Evolutionary conservation across 2,113 vertebrate genomes (phyloP).

Genomic region (Serranochromis macrocephalus): DNA sequence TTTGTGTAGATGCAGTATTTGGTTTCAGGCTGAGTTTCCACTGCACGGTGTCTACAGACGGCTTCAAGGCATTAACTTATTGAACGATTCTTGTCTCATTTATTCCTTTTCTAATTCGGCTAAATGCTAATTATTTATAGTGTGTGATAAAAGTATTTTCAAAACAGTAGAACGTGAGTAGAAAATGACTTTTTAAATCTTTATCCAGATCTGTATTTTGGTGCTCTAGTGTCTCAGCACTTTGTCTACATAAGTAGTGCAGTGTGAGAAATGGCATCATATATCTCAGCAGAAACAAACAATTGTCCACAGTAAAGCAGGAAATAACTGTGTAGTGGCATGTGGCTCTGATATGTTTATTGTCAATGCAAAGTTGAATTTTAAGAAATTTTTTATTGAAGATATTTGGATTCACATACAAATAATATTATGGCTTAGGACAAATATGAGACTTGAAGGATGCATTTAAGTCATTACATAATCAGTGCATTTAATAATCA

Average conservation of each 20-base stretch:
- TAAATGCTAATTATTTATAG: neutral
- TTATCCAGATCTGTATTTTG: neutral
- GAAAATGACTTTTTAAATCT: accelerated
- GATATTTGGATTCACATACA: neutral
- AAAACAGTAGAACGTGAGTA: neutral
- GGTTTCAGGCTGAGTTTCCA: constrained; percentile 11
- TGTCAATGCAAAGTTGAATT: neutral
- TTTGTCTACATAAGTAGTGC: neutral
- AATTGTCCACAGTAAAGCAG: neutral
- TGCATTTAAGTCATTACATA: neutral
- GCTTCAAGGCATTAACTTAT: neutral
- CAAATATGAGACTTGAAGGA: neutral
- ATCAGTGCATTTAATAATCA: neutral
- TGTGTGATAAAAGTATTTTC: neutral
- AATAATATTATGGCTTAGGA: neutral
- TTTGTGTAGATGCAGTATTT: constrained; percentile 15
- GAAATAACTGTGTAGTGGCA: accelerated
- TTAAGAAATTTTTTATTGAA: neutral
- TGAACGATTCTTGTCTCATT: neutral
- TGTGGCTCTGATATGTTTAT: neutral
- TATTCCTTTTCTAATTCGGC: neutral
- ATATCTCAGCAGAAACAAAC: neutral
- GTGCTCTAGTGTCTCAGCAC: neutral
- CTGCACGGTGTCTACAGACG: neutral
- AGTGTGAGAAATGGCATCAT: neutral